Percentiles rank a stretch among this genome's conserved stretches.
These are phyloP conservation scores for Palythoa heliodiscus DNA, from an alignment of 92 coral and sea anemone genomes.

Conservation along the genomic window DNA sequence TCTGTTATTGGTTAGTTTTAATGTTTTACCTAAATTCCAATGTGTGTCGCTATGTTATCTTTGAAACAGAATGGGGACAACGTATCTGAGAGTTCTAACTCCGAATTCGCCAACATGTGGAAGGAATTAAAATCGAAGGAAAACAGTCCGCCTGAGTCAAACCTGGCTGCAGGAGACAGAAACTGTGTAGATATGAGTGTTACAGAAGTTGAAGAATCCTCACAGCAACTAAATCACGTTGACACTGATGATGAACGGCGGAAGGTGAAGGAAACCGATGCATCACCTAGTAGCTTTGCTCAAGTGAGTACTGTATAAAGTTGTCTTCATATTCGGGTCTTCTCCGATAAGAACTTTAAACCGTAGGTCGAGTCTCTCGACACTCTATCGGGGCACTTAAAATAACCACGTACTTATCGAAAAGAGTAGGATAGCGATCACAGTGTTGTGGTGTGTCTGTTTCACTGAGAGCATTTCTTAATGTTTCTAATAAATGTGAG, in stretches of 20 bases:
- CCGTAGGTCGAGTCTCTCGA: neutral
- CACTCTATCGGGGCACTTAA: neutral
- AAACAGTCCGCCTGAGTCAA: slow-evolving; percentile 55
- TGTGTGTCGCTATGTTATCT: neutral
- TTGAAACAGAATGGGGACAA: slow-evolving; percentile 44
- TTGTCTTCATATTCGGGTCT: neutral
- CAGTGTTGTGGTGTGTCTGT: no score
- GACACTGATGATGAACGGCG: neutral
- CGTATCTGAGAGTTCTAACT: slow-evolving; percentile 45
- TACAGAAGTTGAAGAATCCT: neutral
- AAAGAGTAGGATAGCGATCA: no score
- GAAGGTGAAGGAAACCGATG: neutral
- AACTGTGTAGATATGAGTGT: neutral
- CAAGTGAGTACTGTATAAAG: slow-evolving; percentile 13
- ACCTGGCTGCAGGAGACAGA: neutral
- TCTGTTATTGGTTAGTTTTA: neutral
- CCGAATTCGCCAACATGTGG: slow-evolving; percentile 92
- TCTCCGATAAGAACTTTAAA: no score
- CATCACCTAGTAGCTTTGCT: neutral
- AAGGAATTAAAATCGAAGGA: slow-evolving; percentile 79
- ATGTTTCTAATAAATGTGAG: no score
- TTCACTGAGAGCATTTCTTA: no score
- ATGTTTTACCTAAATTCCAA: neutral
- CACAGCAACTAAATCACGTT: neutral
- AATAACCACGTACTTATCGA: no score